phyloP scores from a whole-genome alignment of 2,797 vertebrate species.

The Chiroxiphia lanceolata region DNA sequence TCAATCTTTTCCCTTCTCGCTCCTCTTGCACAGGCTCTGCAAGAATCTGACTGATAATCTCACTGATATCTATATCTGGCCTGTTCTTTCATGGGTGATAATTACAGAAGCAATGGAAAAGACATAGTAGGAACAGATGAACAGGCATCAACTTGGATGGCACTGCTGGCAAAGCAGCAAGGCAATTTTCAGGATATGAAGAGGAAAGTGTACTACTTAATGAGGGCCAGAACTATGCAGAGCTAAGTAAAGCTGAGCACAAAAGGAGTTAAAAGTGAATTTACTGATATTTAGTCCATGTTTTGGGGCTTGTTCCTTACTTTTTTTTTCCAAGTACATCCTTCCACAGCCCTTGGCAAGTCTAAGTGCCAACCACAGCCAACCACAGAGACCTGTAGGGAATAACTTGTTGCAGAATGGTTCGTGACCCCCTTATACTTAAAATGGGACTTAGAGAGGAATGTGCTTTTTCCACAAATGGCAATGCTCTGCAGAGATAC shows the following conservation, averaged over 20 bases:
- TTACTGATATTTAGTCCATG: background rate
- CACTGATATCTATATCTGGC: background rate
- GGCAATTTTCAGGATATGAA: background rate
- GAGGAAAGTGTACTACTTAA: background rate
- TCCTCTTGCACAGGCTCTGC: background rate
- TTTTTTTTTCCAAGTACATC: background rate
- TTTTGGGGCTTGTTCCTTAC: background rate
- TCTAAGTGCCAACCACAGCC: background rate
- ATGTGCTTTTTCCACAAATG: background rate
- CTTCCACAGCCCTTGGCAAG: background rate
- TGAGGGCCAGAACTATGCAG: background rate
- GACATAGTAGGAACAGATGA: background rate
- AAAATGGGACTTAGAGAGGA: background rate
- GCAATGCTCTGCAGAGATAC: background rate
- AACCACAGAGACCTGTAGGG: background rate
- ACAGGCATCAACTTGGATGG: background rate
- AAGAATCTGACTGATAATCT: background rate
- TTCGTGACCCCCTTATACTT: background rate
- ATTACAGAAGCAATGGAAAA: constrained; percentile 1
- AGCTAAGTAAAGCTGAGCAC: background rate
- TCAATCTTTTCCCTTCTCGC: background rate
- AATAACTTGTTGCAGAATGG: background rate
- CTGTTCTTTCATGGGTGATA: constrained; percentile 10
- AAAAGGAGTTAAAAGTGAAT: background rate
- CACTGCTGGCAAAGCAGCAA: background rate